Evolutionary conservation across 2,113 vertebrate genomes (phyloP).

Genomic region (Opisthocomus hoazin): DNA sequence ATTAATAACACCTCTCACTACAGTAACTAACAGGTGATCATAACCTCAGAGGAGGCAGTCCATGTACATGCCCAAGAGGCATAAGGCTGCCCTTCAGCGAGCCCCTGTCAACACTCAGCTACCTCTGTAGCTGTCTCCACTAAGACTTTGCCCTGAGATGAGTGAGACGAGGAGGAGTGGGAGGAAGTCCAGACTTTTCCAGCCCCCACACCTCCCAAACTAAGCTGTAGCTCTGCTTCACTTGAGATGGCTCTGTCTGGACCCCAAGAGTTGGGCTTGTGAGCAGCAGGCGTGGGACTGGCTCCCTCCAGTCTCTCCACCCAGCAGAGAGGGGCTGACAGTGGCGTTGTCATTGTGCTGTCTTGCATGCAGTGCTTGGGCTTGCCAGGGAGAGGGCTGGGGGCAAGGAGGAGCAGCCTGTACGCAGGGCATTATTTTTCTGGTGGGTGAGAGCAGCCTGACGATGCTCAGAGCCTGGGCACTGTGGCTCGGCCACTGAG

Average conservation of each 20-base stretch:
- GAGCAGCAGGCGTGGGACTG: not conserved
- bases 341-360: no score
- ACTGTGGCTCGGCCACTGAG: accelerated
- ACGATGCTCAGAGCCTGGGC: not conserved
- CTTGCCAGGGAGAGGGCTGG: not conserved
- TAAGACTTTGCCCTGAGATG: not conserved
- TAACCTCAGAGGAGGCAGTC: not conserved
- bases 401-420: not conserved
- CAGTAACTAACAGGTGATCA: not conserved
- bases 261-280: not conserved
- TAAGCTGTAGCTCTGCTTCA: not conserved
- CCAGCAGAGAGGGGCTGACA: not conserved
- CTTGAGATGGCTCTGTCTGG: not conserved
- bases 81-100: not conserved
- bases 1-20: not conserved
- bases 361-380: not conserved
- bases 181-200: not conserved
- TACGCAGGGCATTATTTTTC: not conserved
- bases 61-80: not conserved
- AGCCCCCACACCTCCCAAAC: not conserved
- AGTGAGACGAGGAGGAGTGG: not conserved
- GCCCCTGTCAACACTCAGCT: not conserved
- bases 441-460: not conserved
- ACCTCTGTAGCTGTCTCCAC: not conserved
- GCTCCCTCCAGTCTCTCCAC: not conserved